phyloP scores from a whole-genome alignment of 2,888 invertebrate species.

The Terebella lapidaria region DNA sequence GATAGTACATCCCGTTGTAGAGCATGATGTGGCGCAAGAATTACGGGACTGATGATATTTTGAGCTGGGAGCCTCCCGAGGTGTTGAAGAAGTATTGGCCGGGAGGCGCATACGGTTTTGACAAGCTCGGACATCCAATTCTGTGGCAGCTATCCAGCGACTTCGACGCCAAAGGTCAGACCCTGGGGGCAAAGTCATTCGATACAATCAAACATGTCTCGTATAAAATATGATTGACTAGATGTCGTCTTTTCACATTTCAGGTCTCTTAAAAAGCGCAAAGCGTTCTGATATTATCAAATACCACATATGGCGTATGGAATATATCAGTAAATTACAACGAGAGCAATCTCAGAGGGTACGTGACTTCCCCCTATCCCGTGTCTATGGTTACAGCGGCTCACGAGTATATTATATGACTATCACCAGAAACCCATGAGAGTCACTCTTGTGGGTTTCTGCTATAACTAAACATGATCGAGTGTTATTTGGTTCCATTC shows the following conservation, averaged over 20 bases:
- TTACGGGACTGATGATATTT: slow-evolving; percentile 5
- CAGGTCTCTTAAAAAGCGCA: slow-evolving; percentile 6
- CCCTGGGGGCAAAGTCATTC: too few species aligned
- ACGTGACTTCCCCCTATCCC: background rate
- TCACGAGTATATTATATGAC: too few species aligned
- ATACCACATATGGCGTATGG: slow-evolving; percentile 10
- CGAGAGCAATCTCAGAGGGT: slow-evolving; percentile 3
- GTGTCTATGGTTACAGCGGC: too few species aligned
- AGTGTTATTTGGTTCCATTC: too few species aligned
- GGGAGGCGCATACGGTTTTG: slow-evolving; percentile 9
- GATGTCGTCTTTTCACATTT: background rate
- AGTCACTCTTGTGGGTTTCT: too few species aligned
- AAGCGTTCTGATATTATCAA: slow-evolving; percentile 7
- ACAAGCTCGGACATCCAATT: slow-evolving; percentile 9
- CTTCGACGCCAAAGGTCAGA: slow-evolving; percentile 9
- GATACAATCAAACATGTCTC: background rate
- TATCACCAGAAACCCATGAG: too few species aligned
- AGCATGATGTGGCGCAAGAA: slow-evolving; percentile 9
- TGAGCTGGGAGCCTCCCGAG: slow-evolving; percentile 4
- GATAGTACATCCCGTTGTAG: slow-evolving; percentile 1
- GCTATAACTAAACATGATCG: too few species aligned
- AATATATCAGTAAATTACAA: background rate
- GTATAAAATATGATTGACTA: background rate
- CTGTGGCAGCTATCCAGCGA: slow-evolving; percentile 4
- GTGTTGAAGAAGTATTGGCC: slow-evolving; percentile 7